Evolutionary conservation across 2,113 vertebrate species (phyloP).

Genomic region (Eclectus roratus): DNA sequence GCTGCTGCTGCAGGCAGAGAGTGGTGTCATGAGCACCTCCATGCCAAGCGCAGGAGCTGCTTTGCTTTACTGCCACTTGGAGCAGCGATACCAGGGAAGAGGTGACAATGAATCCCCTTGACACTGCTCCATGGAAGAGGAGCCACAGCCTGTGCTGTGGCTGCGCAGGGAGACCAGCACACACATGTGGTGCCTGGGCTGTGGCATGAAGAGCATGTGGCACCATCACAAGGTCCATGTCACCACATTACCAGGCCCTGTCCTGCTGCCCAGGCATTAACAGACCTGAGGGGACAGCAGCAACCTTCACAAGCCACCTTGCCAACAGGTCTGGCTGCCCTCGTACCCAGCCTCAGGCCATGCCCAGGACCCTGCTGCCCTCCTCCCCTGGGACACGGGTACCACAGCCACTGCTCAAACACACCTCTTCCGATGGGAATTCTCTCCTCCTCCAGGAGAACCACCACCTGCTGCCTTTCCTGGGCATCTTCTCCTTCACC

Average conservation of each 20-base stretch:
- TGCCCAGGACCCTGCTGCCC: background rate
- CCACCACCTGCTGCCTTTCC: constrained; percentile 90
- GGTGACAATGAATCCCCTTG: background rate
- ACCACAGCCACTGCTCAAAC: background rate
- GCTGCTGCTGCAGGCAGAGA: constrained; percentile 69
- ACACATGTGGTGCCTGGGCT: fast-evolving
- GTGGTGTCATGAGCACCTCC: background rate
- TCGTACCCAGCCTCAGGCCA: background rate
- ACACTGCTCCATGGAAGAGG: background rate
- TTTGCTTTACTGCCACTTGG: background rate
- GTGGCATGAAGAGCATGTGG: background rate
- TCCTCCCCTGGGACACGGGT: background rate
- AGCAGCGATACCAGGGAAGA: background rate
- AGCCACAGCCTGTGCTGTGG: background rate
- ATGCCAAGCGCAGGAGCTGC: background rate
- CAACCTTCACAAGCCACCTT: background rate
- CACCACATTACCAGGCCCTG: background rate
- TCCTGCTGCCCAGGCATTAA: background rate
- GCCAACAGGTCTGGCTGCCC: background rate
- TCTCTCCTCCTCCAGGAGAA: constrained; percentile 89
- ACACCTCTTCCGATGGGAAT: constrained; percentile 64
- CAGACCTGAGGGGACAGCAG: background rate
- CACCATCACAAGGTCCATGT: background rate
- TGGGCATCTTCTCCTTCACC: constrained; percentile 91
- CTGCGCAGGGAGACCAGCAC: background rate